Evolutionary conservation across 2,888 invertebrate genomes (phyloP).

Genomic region (Macrophya alboannulata): DNA sequence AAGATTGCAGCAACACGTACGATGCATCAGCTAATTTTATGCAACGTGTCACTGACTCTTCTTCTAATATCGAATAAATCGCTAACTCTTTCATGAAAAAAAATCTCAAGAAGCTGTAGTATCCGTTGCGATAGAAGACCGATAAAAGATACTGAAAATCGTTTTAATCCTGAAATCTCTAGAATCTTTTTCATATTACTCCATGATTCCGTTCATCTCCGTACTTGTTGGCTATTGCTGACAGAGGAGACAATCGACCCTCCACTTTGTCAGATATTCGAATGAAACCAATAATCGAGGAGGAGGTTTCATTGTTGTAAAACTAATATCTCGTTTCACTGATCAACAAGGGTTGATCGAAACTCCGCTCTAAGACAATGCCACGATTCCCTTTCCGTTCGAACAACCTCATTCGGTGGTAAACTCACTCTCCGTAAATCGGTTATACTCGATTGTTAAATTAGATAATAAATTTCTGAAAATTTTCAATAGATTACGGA

Average conservation of each 20-base stretch:
- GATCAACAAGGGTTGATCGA: background rate
- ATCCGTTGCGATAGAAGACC: background rate
- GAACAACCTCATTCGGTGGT: background rate
- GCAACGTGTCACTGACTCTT: background rate
- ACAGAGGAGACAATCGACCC: background rate
- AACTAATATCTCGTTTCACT: background rate
- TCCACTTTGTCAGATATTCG: background rate
- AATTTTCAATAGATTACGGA: conserved; percentile 86
- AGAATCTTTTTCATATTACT: background rate
- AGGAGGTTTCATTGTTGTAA: background rate
- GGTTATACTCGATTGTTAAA: background rate
- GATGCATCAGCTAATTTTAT: background rate
- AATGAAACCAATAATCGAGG: background rate
- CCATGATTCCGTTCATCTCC: background rate
- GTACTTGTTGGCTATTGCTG: background rate
- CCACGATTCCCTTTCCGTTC: background rate
- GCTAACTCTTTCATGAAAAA: background rate
- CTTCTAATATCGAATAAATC: background rate
- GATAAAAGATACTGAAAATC: background rate
- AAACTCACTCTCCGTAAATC: background rate
- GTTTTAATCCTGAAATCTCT: background rate
- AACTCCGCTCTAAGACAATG: background rate
- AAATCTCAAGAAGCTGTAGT: background rate
- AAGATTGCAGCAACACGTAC: background rate
- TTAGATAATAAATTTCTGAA: background rate